Evolutionary conservation across 2,888 invertebrate genomes (phyloP).

Genomic region (Callosobruchus maculatus): DNA sequence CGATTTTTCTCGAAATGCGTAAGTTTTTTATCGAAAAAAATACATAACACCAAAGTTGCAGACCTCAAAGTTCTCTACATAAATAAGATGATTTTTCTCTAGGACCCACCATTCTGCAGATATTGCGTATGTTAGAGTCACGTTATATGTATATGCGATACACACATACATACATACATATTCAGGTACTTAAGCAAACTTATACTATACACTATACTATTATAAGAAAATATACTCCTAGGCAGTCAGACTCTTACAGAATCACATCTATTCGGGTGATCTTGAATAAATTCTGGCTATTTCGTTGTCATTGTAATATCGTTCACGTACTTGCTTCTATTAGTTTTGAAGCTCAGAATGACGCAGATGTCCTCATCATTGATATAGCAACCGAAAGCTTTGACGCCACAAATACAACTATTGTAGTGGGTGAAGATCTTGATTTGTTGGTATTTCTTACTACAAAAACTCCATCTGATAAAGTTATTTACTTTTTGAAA

Average conservation of each 20-base stretch:
- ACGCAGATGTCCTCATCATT: too few relatives aligned
- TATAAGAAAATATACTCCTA: background rate
- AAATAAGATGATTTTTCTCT: constrained; percentile 1
- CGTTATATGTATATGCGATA: background rate
- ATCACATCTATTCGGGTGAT: background rate
- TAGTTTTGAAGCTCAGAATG: too few relatives aligned
- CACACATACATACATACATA: background rate
- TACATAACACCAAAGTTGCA: constrained; percentile 15
- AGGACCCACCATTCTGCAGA: constrained; percentile 2
- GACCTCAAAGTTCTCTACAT: constrained; percentile 20
- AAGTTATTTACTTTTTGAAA: constrained; percentile 8
- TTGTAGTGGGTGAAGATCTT: constrained; percentile 4
- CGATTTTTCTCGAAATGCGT: background rate
- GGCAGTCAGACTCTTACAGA: background rate
- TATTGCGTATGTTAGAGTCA: constrained; percentile 1
- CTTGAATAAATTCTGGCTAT: too few relatives aligned
- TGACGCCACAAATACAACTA: constrained; percentile 1
- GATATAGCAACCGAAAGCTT: constrained; percentile 5
- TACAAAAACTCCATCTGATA: constrained; percentile 7
- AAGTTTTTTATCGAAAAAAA: constrained; percentile 1
- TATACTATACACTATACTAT: constrained; percentile 2
- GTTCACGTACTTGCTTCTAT: too few relatives aligned
- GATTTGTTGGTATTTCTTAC: constrained; percentile 8
- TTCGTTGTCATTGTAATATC: too few relatives aligned
- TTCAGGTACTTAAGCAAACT: background rate